phyloP scores from a whole-genome alignment of 2,888 invertebrate species.

The Limulus polyphemus region DNA sequence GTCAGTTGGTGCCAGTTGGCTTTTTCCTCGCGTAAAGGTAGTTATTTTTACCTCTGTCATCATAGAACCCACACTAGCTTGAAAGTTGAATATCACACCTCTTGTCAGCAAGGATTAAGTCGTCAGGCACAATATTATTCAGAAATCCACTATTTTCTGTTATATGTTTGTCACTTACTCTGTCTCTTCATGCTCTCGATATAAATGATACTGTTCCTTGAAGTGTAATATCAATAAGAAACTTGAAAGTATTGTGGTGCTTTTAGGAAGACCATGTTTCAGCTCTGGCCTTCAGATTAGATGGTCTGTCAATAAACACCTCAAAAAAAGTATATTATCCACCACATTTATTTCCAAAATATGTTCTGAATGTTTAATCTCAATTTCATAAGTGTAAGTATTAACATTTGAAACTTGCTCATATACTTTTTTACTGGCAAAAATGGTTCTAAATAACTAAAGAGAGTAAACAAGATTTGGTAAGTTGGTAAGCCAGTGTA shows the following conservation, averaged over 20 bases:
- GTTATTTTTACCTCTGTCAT: conserved; percentile 21
- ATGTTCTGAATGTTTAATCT: too few species aligned
- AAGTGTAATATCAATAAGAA: conserved; percentile 27
- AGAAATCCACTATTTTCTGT: conserved; percentile 25
- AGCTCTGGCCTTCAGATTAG: too few species aligned
- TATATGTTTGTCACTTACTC: conserved; percentile 26
- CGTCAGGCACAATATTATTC: conserved; percentile 22
- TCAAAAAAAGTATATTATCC: too few species aligned
- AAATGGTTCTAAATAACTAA: too few species aligned
- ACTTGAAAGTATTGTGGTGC: conserved; percentile 27
- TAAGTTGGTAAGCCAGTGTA: too few species aligned
- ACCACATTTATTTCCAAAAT: too few species aligned
- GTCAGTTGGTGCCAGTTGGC: neutral
- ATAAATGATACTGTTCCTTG: conserved; percentile 26
- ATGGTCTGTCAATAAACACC: too few species aligned
- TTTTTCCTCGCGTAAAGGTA: conserved; percentile 11
- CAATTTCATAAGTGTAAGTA: too few species aligned
- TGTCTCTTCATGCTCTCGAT: conserved; percentile 26
- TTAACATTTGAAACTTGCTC: too few species aligned
- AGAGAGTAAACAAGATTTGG: too few species aligned
- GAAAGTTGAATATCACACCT: conserved; percentile 25
- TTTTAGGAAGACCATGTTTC: conserved; percentile 23
- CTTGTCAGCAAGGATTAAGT: conserved; percentile 24
- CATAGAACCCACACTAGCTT: too few species aligned
- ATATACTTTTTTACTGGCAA: too few species aligned